These are phyloP conservation scores for Lepilemur ruficaudatus DNA, from an alignment of 2,797 vertebrate species.

Conservation along the genomic window DNA sequence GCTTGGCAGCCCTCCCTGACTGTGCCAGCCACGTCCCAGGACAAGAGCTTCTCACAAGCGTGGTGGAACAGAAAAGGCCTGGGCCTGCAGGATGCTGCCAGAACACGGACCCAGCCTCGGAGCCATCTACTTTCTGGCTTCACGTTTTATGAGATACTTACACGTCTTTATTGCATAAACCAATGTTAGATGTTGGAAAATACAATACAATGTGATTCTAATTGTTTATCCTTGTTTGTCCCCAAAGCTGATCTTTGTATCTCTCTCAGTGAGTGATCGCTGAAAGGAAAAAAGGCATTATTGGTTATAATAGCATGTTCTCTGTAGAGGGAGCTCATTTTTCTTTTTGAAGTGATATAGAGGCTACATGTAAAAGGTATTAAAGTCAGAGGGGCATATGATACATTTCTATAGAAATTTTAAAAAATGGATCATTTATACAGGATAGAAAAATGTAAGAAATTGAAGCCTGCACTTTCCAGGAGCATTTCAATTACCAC, in stretches of 20 bases:
- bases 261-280: not conserved
- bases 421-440: not conserved
- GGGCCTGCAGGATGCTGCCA: not conserved
- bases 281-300: not conserved
- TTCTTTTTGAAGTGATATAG: not conserved
- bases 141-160: not conserved
- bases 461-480: not conserved
- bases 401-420: not conserved
- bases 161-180: not conserved
- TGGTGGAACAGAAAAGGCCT: not conserved
- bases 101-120: not conserved
- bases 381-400: not conserved
- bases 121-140: not conserved
- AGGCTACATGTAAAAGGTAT: not conserved
- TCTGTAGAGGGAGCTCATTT: not conserved
- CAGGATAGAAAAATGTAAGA: not conserved
- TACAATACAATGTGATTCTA: not conserved
- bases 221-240: not conserved
- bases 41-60: not conserved
- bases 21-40: not conserved
- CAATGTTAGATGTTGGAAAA: not conserved
- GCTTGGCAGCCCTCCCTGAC: not conserved
- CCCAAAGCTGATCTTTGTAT: not conserved
- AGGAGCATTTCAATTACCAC: not conserved
- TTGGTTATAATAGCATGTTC: not conserved